Evolutionary conservation across 2,113 vertebrate species (phyloP), one percentile per base, ranked within the genome.

Genomic region (Cephalopterus ornatus): DNA sequence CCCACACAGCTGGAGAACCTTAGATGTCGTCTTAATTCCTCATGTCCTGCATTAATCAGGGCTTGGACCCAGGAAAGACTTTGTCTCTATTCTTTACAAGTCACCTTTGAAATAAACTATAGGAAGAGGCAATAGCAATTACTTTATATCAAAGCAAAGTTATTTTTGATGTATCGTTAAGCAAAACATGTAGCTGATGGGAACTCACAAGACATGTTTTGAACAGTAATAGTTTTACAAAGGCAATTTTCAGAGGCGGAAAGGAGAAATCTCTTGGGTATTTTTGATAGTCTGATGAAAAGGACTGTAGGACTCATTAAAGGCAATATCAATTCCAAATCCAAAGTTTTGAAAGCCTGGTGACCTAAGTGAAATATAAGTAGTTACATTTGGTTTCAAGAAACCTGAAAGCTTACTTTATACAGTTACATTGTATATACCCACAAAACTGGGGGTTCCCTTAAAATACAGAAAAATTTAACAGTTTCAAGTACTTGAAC

Each of bases 351-450:
- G 67, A 92, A 86, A 95, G 55, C n/a, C 49, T 70, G 30, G 37
- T 9, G 15, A 84, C 74, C 85, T 82, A 66, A 91, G 46, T 62
- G 71, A 94, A 95, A 92, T 26, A 3, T 18, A 96, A 94, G 71
- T 49, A 92, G 70, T 53, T 96, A 59, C 27, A 82, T 67, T 75
- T 94, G 52, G 59, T 93, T 94, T 86, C 80, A 92, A 90, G 55
- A 88, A 95, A 89, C n/a, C 28, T 13, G 68, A 96, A 93, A 92
- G 68, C 12, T 88, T 76, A 78, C 90, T 96, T 96, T 79, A 83
- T 37, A 52, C 24, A 70, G n/a, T 71, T 89, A 86, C 55, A 53
- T 12, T 70, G 41, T 56, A 91, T 9, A 85, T 58, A 86, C 23
- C 52, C 37, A 35, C 0, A 0, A 4, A 92, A 93, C 33, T 18